A percentile compares a stretch with the other conserved stretches of the same genome.
These are phyloP conservation scores for Stegophylla sp. DNA, from an alignment of 2,888 invertebrate genomes.

Conservation along the genomic window DNA sequence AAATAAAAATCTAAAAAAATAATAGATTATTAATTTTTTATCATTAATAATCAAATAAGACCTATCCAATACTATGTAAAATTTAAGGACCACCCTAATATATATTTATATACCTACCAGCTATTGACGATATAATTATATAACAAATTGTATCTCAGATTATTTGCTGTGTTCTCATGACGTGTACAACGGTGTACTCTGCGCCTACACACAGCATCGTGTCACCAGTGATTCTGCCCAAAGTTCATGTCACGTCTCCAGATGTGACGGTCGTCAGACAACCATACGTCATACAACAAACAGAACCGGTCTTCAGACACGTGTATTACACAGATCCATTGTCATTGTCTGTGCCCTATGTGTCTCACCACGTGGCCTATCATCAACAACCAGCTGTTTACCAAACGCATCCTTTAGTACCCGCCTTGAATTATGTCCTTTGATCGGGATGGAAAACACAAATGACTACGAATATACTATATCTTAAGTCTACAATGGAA, in stretches of 20 bases:
- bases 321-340: slow-evolving; percentile 60
- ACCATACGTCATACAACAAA: slow-evolving; percentile 64
- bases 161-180: neutral
- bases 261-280: slow-evolving; percentile 64
- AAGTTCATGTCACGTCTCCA: slow-evolving; percentile 63
- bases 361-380: slow-evolving; percentile 50
- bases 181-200: slow-evolving; percentile 47
- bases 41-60: too few species aligned
- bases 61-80: neutral
- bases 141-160: neutral
- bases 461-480: neutral
- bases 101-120: too few species aligned
- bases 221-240: slow-evolving; percentile 62
- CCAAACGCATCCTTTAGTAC: slow-evolving; percentile 4
- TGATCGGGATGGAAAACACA: neutral
- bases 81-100: too few species aligned
- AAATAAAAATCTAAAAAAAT: too few species aligned
- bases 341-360: slow-evolving; percentile 61
- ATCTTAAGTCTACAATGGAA: too few species aligned
- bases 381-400: slow-evolving; percentile 59
- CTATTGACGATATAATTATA: neutral
- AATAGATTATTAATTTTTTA: too few species aligned
- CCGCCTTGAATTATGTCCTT: slow-evolving; percentile 29
- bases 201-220: slow-evolving; percentile 62
- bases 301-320: slow-evolving; percentile 62